Percentiles rank a stretch among this genome's conserved stretches.
phyloP scores from a whole-genome alignment of 2,797 vertebrate species.

The Rhinichthys osculus region DNA sequence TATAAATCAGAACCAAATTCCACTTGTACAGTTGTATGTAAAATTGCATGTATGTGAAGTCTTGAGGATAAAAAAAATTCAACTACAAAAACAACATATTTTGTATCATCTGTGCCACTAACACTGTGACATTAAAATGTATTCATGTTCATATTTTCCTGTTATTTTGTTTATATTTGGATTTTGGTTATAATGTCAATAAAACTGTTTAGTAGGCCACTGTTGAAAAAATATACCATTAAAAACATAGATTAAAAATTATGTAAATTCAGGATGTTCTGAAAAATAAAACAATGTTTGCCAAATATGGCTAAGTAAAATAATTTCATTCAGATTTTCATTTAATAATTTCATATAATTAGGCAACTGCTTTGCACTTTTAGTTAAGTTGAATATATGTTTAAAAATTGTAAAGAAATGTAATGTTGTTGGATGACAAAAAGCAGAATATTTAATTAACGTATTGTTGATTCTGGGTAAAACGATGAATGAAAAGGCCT shows the following conservation, averaged over 20 bases:
- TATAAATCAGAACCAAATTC: conserved; percentile 64
- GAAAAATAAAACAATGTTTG: not conserved
- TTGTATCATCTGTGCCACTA: conserved; percentile 83
- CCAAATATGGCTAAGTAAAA: not conserved
- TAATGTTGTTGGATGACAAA: not conserved
- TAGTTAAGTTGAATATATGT: not conserved
- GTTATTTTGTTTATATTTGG: not conserved
- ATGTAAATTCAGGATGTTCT: conserved; percentile 1
- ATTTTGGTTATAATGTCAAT: conserved; percentile 18
- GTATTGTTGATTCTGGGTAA: not conserved
- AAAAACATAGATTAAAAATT: not conserved
- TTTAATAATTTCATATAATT: not conserved
- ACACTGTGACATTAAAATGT: conserved; percentile 86
- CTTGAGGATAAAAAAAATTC: conserved; percentile 72
- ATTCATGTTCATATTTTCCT: not conserved
- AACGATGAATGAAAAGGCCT: not conserved
- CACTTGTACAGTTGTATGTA: conserved; percentile 70
- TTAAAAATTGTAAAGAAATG: not conserved
- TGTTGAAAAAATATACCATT: conserved; percentile 16
- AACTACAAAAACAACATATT: conserved; percentile 61
- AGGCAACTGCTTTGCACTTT: not conserved
- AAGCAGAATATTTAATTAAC: not conserved
- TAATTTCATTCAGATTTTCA: not conserved
- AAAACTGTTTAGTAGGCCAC: not conserved
- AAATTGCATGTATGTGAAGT: conserved; percentile 77